Base-by-base conservation (phyloP, 2,888 invertebrate species). In the Stenotaenia linearis region DNA sequence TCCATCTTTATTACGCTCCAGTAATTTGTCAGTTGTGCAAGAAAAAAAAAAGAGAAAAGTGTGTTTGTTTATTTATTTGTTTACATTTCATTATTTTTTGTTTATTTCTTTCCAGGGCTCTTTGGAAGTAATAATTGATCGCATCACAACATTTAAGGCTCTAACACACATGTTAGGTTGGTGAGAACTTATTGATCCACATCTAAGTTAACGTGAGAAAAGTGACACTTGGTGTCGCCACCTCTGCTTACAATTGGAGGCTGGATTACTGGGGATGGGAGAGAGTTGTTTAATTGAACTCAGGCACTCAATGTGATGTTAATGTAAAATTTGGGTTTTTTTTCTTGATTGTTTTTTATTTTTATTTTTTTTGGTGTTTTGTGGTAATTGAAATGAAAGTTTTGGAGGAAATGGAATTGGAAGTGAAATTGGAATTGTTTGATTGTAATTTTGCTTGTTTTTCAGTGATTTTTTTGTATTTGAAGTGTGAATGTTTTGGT, bases 171-270 rank as follows among this genome's bases (percentile, higher is more conserved):
- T 69, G 69, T 69, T 69, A 69, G 69, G 69, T 28, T 69, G 69
- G 69, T 69, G 69, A 69, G 69, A 69, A 69, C 69, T 69, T 69
- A 69, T 69, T 69, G 69, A 69, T 69, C 69, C 69, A 69, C 69
- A 69, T 69, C 69, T 69, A 69, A 69, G 69, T 69, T 69, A 69
- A 69, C 69, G 69, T 69, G 69, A 69, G 69, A 69, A 69, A 69
- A 69, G 69, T 69, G 69, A 69, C 69, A 69, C 69, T 69, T 69
- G 69, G 69, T 69, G 69, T 69, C 69, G 69, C 69, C 69, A 69
- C 69, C 69, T 69, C 28, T 69, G 69, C 69, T 69, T 28, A 69
- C 28, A 69, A 69, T 69, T 69, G 69, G 69, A 69, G 69, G 69
- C 69, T 69, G 69, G 69, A 69, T 69, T 69, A 69, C 69, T 25